Evolutionary conservation across 1,140 invertebrate species (phyloP).

Genomic region (Achatina immaculata): DNA sequence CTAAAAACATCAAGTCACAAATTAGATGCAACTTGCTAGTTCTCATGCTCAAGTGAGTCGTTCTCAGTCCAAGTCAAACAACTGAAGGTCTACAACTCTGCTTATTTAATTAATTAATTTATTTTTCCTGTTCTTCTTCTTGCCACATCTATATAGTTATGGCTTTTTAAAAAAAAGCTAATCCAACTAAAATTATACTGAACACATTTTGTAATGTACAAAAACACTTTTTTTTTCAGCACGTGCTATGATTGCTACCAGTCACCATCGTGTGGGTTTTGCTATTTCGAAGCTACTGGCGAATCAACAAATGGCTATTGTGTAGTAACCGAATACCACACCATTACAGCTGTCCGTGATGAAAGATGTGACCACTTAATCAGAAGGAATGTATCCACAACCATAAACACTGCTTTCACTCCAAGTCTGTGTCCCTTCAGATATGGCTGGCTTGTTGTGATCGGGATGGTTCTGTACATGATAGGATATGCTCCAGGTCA

Average conservation of each 20-base stretch:
- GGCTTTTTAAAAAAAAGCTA: no score
- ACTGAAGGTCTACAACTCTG: no score
- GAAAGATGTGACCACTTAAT: not conserved
- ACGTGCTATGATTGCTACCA: conserved; percentile 69
- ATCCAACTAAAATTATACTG: no score
- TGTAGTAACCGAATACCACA: conserved; percentile 39
- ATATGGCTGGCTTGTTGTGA: conserved; percentile 72
- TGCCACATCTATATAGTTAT: no score
- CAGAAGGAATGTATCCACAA: not conserved
- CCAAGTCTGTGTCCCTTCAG: conserved; percentile 72
- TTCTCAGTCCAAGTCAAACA: no score
- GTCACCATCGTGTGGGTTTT: conserved; percentile 72
- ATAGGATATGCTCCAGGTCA: conserved; percentile 74
- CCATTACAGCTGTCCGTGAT: not conserved
- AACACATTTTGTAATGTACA: no score
- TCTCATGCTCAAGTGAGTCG: no score
- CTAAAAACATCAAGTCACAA: no score
- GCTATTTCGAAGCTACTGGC: conserved; percentile 54
- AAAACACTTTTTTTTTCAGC: conserved; percentile 58
- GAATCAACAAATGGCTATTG: conserved; percentile 51
- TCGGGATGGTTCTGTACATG: conserved; percentile 73
- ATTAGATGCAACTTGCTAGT: no score
- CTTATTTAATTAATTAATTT: no score
- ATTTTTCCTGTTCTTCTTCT: no score
- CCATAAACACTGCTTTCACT: conserved; percentile 34